phyloP scores from a whole-genome alignment of 1,140 invertebrate species.

The Brachionus plicatilis region DNA sequence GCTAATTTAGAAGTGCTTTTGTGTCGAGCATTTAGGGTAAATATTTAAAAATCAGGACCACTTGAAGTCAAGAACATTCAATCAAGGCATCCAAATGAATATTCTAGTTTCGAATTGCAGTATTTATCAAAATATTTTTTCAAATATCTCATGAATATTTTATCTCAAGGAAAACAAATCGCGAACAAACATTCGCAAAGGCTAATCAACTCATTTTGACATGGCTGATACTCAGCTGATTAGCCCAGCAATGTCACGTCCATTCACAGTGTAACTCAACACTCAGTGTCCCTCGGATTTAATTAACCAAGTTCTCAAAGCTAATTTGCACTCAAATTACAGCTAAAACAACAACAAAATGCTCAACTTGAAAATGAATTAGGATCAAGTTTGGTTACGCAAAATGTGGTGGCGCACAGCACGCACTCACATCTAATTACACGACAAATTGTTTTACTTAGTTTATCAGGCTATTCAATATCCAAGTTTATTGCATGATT shows the following conservation, averaged over 20 bases:
- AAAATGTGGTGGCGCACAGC: not conserved
- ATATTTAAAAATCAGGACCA: conserved; percentile 24
- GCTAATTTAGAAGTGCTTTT: conserved; percentile 10
- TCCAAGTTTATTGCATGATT: conserved; percentile 35
- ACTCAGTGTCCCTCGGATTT: conserved; percentile 13
- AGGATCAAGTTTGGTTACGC: not conserved
- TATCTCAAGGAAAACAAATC: not conserved
- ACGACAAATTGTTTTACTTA: conserved; percentile 4
- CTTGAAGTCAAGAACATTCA: conserved; percentile 35
- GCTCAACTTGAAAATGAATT: not conserved
- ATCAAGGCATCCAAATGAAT: not conserved
- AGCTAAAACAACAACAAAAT: not conserved
- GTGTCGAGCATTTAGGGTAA: not conserved
- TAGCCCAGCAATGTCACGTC: not conserved
- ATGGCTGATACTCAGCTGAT: conserved; percentile 8
- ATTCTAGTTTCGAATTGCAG: conserved; percentile 15
- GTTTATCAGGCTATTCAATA: conserved; percentile 29
- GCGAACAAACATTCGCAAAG: not conserved
- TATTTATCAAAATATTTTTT: not conserved
- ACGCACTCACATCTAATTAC: not conserved
- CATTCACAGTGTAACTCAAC: not conserved
- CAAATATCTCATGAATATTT: not conserved
- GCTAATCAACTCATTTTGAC: conserved; percentile 6
- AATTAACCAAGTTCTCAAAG: conserved; percentile 26
- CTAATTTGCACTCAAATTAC: conserved; percentile 15